Evolutionary conservation across 1,140 invertebrate species (phyloP), one percentile per base, ranked within the genome.

Genomic region (Ditylenchus dipsaci): DNA sequence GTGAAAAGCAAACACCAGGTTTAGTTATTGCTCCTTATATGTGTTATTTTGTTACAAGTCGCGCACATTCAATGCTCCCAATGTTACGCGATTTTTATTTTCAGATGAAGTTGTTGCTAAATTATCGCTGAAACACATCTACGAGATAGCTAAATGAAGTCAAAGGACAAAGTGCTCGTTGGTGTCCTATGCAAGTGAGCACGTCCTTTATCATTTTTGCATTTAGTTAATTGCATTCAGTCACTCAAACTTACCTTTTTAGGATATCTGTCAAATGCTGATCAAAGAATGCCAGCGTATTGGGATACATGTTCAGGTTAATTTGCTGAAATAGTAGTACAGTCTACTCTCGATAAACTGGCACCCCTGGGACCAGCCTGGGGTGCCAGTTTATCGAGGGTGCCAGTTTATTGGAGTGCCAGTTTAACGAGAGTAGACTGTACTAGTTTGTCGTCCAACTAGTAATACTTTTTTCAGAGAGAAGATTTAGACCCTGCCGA

Each of bases 131-230:
- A 97, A 96, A 84, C 95, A 99, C 86, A 84, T 98, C 33, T 99
- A 97, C 86, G 95, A 99, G 88, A 98, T 99, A 80, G 95, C 95
- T 0, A 88, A 89, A 84, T 91, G 1, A 98, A 98, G 85, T 86
- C 88, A 17, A 82, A 90, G 83, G 95, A 98, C 86, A 90, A 90
- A 27, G 84, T 88, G 13, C 86, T 90, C 73, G 86, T 89, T 65
- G 85, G 88, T 29, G 79, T 88, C 13, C 84, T 87, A 29, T 93
- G 47, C 75, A 93, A 85, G 87, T 90, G 79, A 38, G 1, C 9
- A 53, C 11, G 30, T n/a, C 88, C 95, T 76, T 94, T 91, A 83
- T 26, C 15, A 53, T 53, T 53, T 53, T 65, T 38, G 21, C 17
- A 17, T 1, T 13, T 19, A 62, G 38, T 62, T n/a, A n/a, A n/a